phyloP scores from a whole-genome alignment of 1,140 invertebrate genomes.

The Lepidurus apus region DNA sequence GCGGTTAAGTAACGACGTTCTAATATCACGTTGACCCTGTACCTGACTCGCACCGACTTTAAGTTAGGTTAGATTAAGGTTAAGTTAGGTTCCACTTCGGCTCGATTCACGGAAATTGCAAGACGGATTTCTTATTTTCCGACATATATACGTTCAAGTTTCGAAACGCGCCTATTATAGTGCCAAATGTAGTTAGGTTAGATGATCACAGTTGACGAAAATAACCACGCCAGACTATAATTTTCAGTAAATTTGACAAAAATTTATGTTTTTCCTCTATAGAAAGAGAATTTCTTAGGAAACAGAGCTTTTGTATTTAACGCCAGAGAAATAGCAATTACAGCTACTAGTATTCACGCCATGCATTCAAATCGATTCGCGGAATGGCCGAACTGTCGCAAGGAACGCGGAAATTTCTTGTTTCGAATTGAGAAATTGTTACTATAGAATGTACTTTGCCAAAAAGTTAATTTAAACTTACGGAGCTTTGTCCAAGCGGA shows the following conservation, averaged over 20 bases:
- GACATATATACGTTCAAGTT: too few species aligned
- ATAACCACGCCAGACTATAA: too few species aligned
- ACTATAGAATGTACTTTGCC: not conserved
- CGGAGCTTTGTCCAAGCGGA: constrained; percentile 72
- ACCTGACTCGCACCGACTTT: not conserved
- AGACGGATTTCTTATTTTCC: too few species aligned
- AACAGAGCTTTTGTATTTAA: not conserved
- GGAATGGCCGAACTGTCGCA: constrained; percentile 53
- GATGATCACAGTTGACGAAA: too few species aligned
- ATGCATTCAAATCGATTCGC: constrained; percentile 46
- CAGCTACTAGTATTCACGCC: constrained; percentile 38
- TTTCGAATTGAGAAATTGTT: not conserved
- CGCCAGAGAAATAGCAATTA: not conserved
- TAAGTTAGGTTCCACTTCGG: too few species aligned
- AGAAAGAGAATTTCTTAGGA: too few species aligned
- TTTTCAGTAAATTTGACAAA: too few species aligned
- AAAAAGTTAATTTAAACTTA: constrained; percentile 48
- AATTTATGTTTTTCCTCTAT: too few species aligned
- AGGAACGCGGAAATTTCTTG: constrained; percentile 67
- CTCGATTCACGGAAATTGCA: too few species aligned
- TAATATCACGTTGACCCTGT: not conserved
- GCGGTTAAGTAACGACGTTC: not conserved
- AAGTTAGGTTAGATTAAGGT: too few species aligned
- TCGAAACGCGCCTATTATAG: too few species aligned
- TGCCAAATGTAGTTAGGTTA: too few species aligned